These are phyloP conservation scores for Myodes glareolus DNA, from an alignment of 2,113 vertebrate genomes.

Conservation along the genomic window DNA sequence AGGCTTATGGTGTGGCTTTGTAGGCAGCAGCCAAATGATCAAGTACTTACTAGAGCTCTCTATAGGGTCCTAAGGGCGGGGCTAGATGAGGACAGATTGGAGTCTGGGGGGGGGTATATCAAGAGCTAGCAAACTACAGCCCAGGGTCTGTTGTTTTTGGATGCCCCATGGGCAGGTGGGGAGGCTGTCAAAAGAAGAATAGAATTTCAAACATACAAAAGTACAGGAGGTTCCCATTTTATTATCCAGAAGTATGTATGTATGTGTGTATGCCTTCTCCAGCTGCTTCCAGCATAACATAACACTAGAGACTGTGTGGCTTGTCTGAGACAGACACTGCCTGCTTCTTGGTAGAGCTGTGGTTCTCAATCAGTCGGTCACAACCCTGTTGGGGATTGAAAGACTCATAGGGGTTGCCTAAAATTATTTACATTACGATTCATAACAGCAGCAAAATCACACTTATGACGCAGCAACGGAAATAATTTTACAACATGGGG, in stretches of 20 bases:
- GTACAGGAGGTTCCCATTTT: constrained; percentile 5
- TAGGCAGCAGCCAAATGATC: constrained; percentile 41
- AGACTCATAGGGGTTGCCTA: not conserved
- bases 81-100: not conserved
- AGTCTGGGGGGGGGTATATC: no score
- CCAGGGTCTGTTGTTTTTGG: not conserved
- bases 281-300: not conserved
- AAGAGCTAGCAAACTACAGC: not conserved
- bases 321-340: not conserved
- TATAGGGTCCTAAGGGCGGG: not conserved
- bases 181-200: not conserved
- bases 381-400: not conserved
- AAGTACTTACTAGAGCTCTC: constrained; percentile 26
- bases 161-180: not conserved
- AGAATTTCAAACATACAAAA: not conserved
- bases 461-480: not conserved
- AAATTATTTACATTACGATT: not conserved
- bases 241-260: not conserved
- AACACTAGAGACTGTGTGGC: not conserved
- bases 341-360: not conserved
- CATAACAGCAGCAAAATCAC: not conserved
- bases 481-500: not conserved
- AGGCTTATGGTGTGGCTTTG: constrained; percentile 45
- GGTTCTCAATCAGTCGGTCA: not conserved
- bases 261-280: not conserved